phyloP scores from a whole-genome alignment of 2,113 vertebrate species.

The Loxodonta africana region DNA sequence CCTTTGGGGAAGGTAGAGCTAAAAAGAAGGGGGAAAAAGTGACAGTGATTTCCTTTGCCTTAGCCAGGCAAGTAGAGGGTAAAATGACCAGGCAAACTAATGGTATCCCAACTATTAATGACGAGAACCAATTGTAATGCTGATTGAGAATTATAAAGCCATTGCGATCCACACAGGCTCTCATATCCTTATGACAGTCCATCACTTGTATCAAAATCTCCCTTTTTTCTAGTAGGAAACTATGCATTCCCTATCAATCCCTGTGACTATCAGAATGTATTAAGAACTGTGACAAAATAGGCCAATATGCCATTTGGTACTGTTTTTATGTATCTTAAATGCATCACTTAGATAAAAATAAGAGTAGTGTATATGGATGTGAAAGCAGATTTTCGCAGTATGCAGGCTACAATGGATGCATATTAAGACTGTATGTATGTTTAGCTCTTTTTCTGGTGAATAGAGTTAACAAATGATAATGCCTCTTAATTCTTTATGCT shows the following conservation, averaged over 20 bases:
- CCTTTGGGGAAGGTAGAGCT: background rate
- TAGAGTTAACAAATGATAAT: slow-evolving; percentile 71
- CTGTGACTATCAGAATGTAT: slow-evolving; percentile 68
- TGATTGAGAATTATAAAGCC: background rate
- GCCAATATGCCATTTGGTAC: slow-evolving; percentile 76
- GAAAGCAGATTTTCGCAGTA: slow-evolving; percentile 67
- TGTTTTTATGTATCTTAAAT: slow-evolving; percentile 84
- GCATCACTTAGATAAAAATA: slow-evolving; percentile 78
- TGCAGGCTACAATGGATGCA: slow-evolving; percentile 67
- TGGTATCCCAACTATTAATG: background rate
- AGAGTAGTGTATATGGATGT: slow-evolving; percentile 80
- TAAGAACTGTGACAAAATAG: slow-evolving; percentile 75
- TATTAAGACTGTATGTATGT: slow-evolving; percentile 83
- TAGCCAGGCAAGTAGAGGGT: background rate
- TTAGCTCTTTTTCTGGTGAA: slow-evolving; percentile 84
- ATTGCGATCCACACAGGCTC: background rate
- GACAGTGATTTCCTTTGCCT: slow-evolving; percentile 10
- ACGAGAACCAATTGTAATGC: background rate
- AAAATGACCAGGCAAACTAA: background rate
- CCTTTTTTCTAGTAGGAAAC: slow-evolving; percentile 63
- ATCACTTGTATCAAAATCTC: slow-evolving; percentile 46
- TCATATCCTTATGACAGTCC: background rate
- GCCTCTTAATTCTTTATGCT: slow-evolving; percentile 78
- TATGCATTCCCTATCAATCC: slow-evolving; percentile 60
- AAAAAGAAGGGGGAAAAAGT: background rate